Base-by-base conservation (phyloP, 2,113 vertebrate genomes). In the Gnathonemus echidnorhynchus region DNA sequence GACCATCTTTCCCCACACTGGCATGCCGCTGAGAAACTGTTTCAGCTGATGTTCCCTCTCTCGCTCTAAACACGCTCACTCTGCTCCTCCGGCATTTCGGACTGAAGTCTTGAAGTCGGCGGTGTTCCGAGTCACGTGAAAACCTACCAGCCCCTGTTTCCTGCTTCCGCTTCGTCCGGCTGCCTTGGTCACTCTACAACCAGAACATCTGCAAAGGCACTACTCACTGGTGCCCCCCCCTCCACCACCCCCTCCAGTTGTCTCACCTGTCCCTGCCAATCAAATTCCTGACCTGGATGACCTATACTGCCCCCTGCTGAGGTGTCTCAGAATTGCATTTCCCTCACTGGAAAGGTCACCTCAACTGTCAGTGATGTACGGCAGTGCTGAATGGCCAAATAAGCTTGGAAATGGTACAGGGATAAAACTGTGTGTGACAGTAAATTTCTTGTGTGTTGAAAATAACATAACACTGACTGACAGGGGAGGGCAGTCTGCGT, bases 251-350 rank as follows among this genome's bases (percentile, higher is more conserved):
- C 66, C 27, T 15, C 31, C n/a, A n/a, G 35, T 46, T 62, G 19
- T 17, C 17, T 94, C 94, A 95, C 94, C 95, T 95, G 95, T 93
- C 94, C 93, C 92, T 94, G 94, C 94, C 94, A 95, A 90, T 95
- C 94, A 94, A 27, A 2, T 91, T 62, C 49, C 2, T 91, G 92
- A 92, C 90, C 91, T 88, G 91, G 86, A 91, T 91, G 88, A 92
- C 92, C 90, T 91, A 91, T 85, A 85, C 19, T 85, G 83, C 83
- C 45, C 45, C 83, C 83, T 42, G 21, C 45, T 48, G 90, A 91
- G 92, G 92, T 92, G 90, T 53, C 91, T 92, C 31, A 89, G 70
- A 45, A 89, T 89, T 93, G 88, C 92, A 93, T 92, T 56, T 35
- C 93, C 90, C 92, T 92, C 91, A 83, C 49, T 46, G 88, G 90